Base-by-base conservation (phyloP, 2,888 invertebrate species). In the Drosophila prostipennis region DNA sequence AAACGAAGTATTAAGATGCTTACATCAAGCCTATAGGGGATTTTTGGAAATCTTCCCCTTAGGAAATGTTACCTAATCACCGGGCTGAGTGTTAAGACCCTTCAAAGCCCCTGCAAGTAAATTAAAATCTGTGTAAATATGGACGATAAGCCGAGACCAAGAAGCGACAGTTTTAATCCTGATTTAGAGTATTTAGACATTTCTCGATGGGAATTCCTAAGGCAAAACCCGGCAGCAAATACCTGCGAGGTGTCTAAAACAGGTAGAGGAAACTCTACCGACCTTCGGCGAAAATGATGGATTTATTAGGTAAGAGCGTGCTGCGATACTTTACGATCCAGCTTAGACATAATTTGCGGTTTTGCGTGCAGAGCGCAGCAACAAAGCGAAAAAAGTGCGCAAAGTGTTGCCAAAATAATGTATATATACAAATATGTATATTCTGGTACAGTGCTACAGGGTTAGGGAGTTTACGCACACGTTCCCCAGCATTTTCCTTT, bases 271-370 rank as follows among this genome's bases (percentile, higher is more conserved):
- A 56, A 49, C 19, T 19, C 32, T 10, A 19, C 40, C 10, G 48
- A 43, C 67, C 72, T 80, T 75, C 72, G 45, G 29, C 11, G 69
- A 71, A 76, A 59, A 57, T 79, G 76, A 79, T 68, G 72, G 78
- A 81, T 81, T 81, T 83, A 83, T 81, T 76, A 48, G 79, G 56
- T 69, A 64, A 67, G 61, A 70, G 76, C 69, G 80, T 76, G 80
- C 65, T 59, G 64, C 53, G 23, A 46, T 76, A 56, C 43, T 65
- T 59, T 57, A 73, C 67, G 56, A 69, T 45, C 48, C 55, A 52
- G 84, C 76, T 83, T 82, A 82, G 51, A 63, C 65, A 63, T 79
- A 72, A 83, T 83, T 79, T 82, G 84, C 67, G 82, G 81, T 72
- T 80, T 77, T 59, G 72, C 49, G 68, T 76, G 55, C 69, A 46